These are phyloP conservation scores for Aphodius sticticus DNA, from an alignment of 2,888 invertebrate genomes.

Conservation along the genomic window DNA sequence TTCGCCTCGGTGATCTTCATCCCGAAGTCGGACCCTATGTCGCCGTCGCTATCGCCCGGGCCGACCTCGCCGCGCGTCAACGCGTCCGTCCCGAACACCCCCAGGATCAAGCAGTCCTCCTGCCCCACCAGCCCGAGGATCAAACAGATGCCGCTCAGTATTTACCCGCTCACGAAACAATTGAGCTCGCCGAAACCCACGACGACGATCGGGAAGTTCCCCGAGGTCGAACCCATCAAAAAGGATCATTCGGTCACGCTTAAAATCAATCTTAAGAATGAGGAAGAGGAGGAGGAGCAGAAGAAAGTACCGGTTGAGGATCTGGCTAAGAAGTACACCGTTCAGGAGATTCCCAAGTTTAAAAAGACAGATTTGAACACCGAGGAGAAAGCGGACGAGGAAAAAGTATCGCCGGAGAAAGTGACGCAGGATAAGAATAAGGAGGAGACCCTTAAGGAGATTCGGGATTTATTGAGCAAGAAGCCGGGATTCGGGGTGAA, in stretches of 20 bases:
- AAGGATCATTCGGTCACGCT: constrained; percentile 50
- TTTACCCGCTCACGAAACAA: constrained; percentile 68
- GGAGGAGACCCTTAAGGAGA: constrained; percentile 72
- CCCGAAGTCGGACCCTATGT: constrained; percentile 79
- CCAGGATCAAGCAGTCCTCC: constrained; percentile 74
- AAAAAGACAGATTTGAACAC: constrained; percentile 50
- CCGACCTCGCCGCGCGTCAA: constrained; percentile 70
- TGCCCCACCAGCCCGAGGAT: constrained; percentile 72
- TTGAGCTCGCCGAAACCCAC: constrained; percentile 67
- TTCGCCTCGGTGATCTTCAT: constrained; percentile 93
- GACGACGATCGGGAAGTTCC: constrained; percentile 45
- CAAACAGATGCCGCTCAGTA: constrained; percentile 66
- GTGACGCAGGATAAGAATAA: constrained; percentile 58
- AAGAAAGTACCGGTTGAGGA: constrained; percentile 42
- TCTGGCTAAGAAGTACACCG: constrained; percentile 57
- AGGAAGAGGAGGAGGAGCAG: constrained; percentile 38
- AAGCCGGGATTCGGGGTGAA: constrained; percentile 71
- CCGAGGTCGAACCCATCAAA: constrained; percentile 47
- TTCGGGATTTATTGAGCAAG: constrained; percentile 74
- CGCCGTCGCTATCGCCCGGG: constrained; percentile 70
- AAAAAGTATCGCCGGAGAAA: constrained; percentile 60
- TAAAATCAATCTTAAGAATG: no score
- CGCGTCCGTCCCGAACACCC: constrained; percentile 81
- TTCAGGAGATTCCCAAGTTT: constrained; percentile 57
- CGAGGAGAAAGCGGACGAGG: constrained; percentile 43